These are phyloP conservation scores for Megathymus violae DNA, from an alignment of 1,140 invertebrate genomes.

Conservation along the genomic window DNA sequence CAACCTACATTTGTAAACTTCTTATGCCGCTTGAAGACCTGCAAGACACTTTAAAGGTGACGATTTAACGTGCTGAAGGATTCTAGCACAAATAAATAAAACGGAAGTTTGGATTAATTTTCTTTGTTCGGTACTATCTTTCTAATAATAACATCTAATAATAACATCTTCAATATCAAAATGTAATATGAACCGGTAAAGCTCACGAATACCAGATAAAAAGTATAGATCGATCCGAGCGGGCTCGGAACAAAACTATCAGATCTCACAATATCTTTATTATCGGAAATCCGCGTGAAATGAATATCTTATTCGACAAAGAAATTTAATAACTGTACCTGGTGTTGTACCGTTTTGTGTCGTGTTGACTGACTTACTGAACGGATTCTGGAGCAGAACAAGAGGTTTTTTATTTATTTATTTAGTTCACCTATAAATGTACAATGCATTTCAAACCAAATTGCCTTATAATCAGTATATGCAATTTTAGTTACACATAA, in stretches of 20 bases:
- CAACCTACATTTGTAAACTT: no score
- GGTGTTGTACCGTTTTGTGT: background rate
- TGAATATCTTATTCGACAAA: constrained; percentile 1
- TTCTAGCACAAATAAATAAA: background rate
- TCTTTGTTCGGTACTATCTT: background rate
- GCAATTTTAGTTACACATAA: no score
- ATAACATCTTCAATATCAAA: background rate
- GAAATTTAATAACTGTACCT: constrained; percentile 6
- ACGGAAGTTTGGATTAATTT: background rate
- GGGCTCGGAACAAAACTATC: background rate
- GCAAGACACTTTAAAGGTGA: no score
- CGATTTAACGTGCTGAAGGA: no score
- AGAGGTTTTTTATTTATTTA: constrained; percentile 44
- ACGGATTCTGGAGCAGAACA: background rate
- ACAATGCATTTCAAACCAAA: no score
- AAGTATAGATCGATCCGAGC: background rate
- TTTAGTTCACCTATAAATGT: no score
- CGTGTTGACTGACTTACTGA: constrained; percentile 2
- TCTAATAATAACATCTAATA: background rate
- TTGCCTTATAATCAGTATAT: no score
- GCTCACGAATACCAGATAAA: constrained; percentile 3
- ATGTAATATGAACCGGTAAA: constrained; percentile 5
- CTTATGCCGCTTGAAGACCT: no score
- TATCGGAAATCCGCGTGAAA: constrained; percentile 23
- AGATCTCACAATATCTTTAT: background rate